These are phyloP conservation scores for Spondyliosoma cantharus DNA, from an alignment of 2,797 vertebrate genomes.

Conservation along the genomic window DNA sequence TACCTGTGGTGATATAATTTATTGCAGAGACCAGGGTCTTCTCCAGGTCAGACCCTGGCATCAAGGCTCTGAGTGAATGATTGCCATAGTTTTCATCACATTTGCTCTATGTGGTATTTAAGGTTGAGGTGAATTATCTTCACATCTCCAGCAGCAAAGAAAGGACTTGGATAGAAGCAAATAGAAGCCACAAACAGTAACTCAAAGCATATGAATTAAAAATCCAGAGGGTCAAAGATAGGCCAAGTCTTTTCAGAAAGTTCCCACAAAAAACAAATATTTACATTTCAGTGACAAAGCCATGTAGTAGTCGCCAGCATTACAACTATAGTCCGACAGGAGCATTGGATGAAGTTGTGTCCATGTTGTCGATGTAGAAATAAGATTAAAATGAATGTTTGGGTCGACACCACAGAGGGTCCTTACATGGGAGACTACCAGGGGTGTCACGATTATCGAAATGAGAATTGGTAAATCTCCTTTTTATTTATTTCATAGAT, in stretches of 20 bases:
- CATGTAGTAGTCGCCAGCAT: no score
- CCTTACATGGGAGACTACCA: no score
- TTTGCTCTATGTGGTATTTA: neutral
- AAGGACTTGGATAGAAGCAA: neutral
- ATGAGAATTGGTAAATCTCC: no score
- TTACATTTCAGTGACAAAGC: neutral
- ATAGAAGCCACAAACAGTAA: neutral
- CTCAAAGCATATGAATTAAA: neutral
- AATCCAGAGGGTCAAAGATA: constrained; percentile 11
- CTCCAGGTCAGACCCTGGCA: neutral
- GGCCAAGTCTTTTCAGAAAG: neutral
- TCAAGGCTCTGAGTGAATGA: neutral
- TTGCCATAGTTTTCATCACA: neutral
- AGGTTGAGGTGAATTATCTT: neutral
- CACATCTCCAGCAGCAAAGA: neutral
- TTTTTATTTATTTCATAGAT: no score
- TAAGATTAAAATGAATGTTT: no score
- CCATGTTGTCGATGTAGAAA: neutral
- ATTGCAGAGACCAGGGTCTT: constrained; percentile 4
- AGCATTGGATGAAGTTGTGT: neutral
- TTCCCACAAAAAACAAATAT: neutral
- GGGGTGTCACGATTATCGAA: no score
- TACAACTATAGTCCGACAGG: neutral
- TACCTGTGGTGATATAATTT: constrained; percentile 8
- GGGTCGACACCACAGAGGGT: neutral